These are phyloP conservation scores for Bombyx mandarina DNA, from an alignment of 1,140 invertebrate species.

Conservation along the genomic window DNA sequence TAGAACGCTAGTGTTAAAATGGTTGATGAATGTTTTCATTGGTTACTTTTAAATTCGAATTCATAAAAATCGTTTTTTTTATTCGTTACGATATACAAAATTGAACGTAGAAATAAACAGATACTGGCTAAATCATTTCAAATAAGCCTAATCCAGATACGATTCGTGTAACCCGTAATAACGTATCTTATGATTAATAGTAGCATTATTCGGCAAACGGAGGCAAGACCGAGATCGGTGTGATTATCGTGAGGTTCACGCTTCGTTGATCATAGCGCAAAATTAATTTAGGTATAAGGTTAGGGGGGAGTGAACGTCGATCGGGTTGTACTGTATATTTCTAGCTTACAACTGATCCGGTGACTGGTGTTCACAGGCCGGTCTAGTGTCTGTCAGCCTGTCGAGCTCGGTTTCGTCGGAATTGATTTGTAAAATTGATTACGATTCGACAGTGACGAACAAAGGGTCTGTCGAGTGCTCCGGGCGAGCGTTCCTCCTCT, in stretches of 20 bases:
- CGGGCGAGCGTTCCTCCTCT: too few relatives aligned
- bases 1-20: constrained; percentile 8
- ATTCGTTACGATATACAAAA: too few relatives aligned
- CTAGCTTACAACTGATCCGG: constrained; percentile 1
- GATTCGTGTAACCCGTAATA: constrained; percentile 12
- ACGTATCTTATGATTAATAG: constrained; percentile 31
- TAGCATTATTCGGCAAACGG: constrained; percentile 23
- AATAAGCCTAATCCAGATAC: constrained; percentile 3
- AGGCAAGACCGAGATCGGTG: constrained; percentile 32
- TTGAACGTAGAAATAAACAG: too few relatives aligned
- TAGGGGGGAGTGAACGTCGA: constrained; percentile 16
- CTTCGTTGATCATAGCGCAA: constrained; percentile 45
- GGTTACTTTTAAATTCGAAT: too few relatives aligned
- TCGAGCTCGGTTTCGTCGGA: constrained; percentile 27
- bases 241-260: constrained; percentile 44
- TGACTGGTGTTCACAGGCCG: constrained; percentile 48
- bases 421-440: constrained; percentile 58
- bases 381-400: constrained; percentile 30
- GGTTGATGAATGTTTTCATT: too few relatives aligned
- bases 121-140: too few relatives aligned
- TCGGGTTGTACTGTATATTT: constrained; percentile 3
- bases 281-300: constrained; percentile 57
- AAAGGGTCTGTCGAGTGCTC: constrained; percentile 20
- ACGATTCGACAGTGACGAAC: constrained; percentile 36
- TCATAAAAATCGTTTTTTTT: too few relatives aligned